Percentiles rank a stretch among this genome's conserved stretches.
phyloP scores from a whole-genome alignment of 2,113 vertebrate species.

The Podarcis cretensis region DNA sequence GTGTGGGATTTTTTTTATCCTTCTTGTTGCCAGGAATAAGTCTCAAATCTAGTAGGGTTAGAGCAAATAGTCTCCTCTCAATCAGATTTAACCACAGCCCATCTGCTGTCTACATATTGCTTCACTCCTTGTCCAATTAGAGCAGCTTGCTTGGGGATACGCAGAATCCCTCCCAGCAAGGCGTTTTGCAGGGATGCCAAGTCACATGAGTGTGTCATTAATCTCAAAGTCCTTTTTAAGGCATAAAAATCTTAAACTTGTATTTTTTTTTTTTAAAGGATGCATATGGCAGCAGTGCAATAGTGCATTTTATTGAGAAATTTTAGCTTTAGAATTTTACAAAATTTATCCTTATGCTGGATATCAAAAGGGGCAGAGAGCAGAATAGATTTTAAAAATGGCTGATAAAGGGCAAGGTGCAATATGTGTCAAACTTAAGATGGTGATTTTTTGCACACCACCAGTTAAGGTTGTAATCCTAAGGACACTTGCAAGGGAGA shows the following conservation, averaged over 20 bases:
- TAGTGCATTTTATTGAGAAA: background rate
- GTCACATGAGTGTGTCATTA: conserved; percentile 8
- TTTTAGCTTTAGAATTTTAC: background rate
- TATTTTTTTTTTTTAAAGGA: background rate
- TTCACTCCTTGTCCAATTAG: conserved; percentile 73
- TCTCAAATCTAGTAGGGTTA: conserved; percentile 62
- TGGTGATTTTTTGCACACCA: background rate
- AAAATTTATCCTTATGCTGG: background rate
- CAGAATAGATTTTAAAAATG: background rate
- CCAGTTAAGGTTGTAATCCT: background rate
- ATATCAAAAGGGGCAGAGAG: background rate
- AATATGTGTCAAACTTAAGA: background rate
- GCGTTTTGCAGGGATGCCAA: conserved; percentile 8
- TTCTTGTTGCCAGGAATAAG: conserved; percentile 53
- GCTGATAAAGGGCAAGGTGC: background rate
- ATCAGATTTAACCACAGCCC: conserved; percentile 76
- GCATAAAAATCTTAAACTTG: background rate
- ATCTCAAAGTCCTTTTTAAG: background rate
- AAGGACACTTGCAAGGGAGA: too few relatives aligned
- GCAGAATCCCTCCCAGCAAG: background rate
- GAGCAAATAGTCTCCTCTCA: conserved; percentile 64
- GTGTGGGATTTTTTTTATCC: conserved; percentile 26
- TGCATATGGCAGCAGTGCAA: background rate
- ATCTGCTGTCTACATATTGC: conserved; percentile 78
- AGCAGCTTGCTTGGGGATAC: conserved; percentile 37